A percentile compares a stretch with the other conserved stretches of the same genome.
Evolutionary conservation across 2,113 vertebrate species (phyloP).

Genomic region (Calidris pygmaea): DNA sequence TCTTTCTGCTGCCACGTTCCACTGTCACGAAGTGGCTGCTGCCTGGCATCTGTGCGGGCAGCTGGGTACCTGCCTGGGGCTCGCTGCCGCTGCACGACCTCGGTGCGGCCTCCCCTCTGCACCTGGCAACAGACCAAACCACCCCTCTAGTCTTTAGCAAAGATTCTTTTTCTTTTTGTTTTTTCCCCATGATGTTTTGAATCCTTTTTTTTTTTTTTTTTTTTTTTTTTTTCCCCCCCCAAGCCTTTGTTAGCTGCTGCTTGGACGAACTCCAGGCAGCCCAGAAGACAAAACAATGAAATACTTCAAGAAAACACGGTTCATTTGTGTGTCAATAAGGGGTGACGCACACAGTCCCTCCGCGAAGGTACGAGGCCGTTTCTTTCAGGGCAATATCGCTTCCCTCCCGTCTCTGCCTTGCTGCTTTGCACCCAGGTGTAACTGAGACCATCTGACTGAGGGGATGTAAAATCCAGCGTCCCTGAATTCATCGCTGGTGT

Average conservation of each 20-base stretch:
- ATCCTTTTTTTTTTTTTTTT: constrained; percentile 15
- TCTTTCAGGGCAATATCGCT: neutral
- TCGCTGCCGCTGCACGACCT: accelerated
- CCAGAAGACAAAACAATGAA: constrained; percentile 60
- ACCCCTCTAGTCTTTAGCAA: constrained; percentile 21
- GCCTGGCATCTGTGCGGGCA: neutral
- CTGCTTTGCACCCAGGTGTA: neutral
- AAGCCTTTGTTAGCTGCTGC: constrained; percentile 53
- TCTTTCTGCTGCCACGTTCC: no score
- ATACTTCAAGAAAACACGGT: neutral
- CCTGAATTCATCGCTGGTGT: neutral
- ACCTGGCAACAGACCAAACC: constrained; percentile 24
- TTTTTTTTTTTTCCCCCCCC: no score
- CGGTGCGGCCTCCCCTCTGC: neutral
- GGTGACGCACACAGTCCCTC: neutral
- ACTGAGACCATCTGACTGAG: neutral
- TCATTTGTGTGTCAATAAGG: neutral
- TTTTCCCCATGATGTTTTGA: neutral
- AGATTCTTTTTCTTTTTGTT: neutral
- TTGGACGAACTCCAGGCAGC: constrained; percentile 66
- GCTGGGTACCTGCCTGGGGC: neutral
- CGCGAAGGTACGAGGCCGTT: neutral
- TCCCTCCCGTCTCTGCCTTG: neutral
- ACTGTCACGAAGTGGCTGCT: neutral
- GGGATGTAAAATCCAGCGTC: neutral